phyloP scores from a whole-genome alignment of 2,113 vertebrate species.

The Ceyx melanurus region DNA sequence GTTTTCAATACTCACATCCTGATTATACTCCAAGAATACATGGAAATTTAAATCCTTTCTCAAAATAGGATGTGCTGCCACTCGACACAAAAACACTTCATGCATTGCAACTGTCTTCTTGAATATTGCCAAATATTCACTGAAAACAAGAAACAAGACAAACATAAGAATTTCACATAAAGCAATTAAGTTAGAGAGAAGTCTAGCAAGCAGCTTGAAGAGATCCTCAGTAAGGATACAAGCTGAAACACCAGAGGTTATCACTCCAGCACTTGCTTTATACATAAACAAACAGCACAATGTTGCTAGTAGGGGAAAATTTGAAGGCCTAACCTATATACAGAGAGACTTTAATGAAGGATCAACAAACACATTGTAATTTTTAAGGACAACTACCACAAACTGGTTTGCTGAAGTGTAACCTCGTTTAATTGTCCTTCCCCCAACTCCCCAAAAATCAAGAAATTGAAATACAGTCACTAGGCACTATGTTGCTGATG shows the following conservation, averaged over 20 bases:
- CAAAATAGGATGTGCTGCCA: constrained; percentile 96
- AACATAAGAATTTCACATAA: constrained; percentile 13
- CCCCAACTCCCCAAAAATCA: background rate
- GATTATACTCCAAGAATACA: constrained; percentile 99
- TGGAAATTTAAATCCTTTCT: constrained; percentile 99
- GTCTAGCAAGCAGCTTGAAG: constrained; percentile 20
- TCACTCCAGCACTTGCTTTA: background rate
- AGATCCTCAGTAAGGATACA: constrained; percentile 5
- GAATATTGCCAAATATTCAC: constrained; percentile 98
- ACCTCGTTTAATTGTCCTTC: background rate
- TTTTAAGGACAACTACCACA: constrained; percentile 9
- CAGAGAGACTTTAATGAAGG: constrained; percentile 10
- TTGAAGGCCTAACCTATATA: constrained; percentile 26
- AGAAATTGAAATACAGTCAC: background rate
- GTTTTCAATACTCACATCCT: constrained; percentile 90
- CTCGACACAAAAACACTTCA: constrained; percentile 97
- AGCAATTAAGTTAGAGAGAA: constrained; percentile 18
- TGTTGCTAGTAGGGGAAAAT: constrained; percentile 45
- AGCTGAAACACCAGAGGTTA: background rate
- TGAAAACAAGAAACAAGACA: constrained; percentile 73
- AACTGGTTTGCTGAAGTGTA: constrained; percentile 3
- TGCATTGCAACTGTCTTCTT: constrained; percentile 99
- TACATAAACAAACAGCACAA: background rate
- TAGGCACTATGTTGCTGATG: background rate
- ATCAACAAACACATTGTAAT: background rate